Conservation (phyloP, 1,140 invertebrate genomes). For the Cyphomyrmex costatus region DNA sequence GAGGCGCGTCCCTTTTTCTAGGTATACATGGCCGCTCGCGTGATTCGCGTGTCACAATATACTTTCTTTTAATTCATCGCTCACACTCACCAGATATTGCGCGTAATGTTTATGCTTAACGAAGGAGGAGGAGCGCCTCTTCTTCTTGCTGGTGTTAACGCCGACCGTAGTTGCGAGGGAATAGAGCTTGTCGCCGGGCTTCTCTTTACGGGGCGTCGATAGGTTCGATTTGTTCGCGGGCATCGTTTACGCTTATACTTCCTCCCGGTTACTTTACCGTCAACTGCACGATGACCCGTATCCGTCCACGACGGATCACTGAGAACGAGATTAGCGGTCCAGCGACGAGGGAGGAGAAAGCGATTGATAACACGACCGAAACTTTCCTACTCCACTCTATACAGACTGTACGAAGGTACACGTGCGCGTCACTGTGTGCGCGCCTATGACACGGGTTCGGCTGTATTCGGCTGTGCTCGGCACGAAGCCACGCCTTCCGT, state of each 20-base stretch:
- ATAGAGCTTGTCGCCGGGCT: constrained; percentile 71
- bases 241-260: constrained; percentile 71
- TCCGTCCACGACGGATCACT: constrained; percentile 29
- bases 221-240: constrained; percentile 81
- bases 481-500: constrained; percentile 24
- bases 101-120: constrained; percentile 82
- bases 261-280: neutral
- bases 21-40: constrained; percentile 63
- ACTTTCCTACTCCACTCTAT: constrained; percentile 27
- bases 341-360: constrained; percentile 48
- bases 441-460: constrained; percentile 2
- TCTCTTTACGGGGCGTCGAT: constrained; percentile 79
- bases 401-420: constrained; percentile 9
- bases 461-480: neutral
- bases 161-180: constrained; percentile 48
- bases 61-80: neutral
- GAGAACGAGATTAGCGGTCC: constrained; percentile 48
- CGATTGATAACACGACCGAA: constrained; percentile 67
- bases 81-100: constrained; percentile 81
- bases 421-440: constrained; percentile 34
- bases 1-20: constrained; percentile 36
- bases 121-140: constrained; percentile 78
- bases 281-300: neutral
- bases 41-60: constrained; percentile 55
- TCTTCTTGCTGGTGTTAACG: constrained; percentile 67